Base-by-base conservation (phyloP, 2,888 invertebrate species). In the Campopleginae sp. region DNA sequence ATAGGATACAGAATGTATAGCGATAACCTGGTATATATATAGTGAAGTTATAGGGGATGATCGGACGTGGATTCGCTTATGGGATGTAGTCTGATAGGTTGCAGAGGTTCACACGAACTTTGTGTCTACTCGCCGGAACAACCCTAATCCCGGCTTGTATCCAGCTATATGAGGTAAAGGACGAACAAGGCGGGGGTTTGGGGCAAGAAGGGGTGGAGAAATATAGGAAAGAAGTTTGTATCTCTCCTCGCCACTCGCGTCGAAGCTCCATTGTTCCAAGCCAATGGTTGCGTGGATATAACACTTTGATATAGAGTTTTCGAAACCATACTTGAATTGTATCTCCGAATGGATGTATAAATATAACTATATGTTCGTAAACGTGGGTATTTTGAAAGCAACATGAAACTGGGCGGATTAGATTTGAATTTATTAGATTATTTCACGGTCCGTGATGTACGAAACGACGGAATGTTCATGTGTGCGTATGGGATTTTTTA, bases 71-170 rank as follows among this genome's bases (percentile, higher is more conserved):
- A 70, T 79, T 82, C 75, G 75, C 58, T 76, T 75, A 58, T 51
- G 31, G 77, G 68, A 75, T 77, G 54, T 68, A 71, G 85, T 48
- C 17, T 46, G 74, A 84, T 84, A 74, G 77, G 68, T 78, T 51
- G 68, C 78, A 33, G 68, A 82, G 70, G 54, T 82, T 85, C 75
- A 46, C 82, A 58, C 82, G 75, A 85, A 85, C 70, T 82, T 82
- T 58, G 79, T 79, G 82, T 85, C 82, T 82, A 80, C 76, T 79
- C 82, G 44, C 75, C 71, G 75, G 82, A 82, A 82, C 81, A 82
- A 82, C 79, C 85, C 71, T 85, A 79, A 85, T 79, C 82, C 85
- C 54, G 75, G 75, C 44, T 85, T 82, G 82, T 85, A 82, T 85
- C 85, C 58, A 58, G 46, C 23, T 70, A 63, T 46, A 82, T 78